Conservation (phyloP, 2,797 vertebrate genomes). For the Dromococcyx pavoninus region DNA sequence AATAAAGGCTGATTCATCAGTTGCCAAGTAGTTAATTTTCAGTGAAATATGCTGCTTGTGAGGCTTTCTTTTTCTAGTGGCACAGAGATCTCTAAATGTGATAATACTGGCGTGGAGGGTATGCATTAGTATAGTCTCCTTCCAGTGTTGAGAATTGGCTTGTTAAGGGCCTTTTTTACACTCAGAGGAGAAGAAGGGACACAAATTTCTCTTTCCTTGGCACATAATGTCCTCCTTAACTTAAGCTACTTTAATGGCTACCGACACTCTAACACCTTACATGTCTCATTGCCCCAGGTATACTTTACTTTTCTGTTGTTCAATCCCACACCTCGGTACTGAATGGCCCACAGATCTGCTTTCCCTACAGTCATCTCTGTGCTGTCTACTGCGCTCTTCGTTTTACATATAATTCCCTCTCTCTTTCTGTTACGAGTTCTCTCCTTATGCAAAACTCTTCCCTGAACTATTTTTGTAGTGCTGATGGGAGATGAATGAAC, state of each 20-base stretch:
- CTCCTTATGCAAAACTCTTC: not conserved
- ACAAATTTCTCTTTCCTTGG: not conserved
- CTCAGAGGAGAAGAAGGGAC: not conserved
- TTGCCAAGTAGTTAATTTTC: not conserved
- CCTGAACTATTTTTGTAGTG: not conserved
- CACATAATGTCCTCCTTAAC: not conserved
- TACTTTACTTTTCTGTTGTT: not conserved
- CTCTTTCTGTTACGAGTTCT: not conserved
- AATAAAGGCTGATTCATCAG: not conserved
- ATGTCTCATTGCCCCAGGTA: not conserved
- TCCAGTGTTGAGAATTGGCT: not conserved
- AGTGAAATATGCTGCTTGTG: not conserved
- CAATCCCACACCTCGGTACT: not conserved
- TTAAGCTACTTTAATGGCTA: not conserved
- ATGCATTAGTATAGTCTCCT: not conserved
- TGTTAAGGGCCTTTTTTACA: not conserved
- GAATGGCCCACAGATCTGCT: not conserved
- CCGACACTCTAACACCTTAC: not conserved
- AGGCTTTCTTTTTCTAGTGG: not conserved
- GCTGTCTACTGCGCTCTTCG: not conserved
- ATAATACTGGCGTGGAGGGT: not conserved
- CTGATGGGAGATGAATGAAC: not conserved
- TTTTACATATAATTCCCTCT: not conserved
- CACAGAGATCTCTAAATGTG: not conserved
- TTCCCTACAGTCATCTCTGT: not conserved